Percentiles rank a stretch among this genome's conserved stretches.
Evolutionary conservation across 2,113 vertebrate species (phyloP).

Genomic region (Cyanoderma ruficeps): DNA sequence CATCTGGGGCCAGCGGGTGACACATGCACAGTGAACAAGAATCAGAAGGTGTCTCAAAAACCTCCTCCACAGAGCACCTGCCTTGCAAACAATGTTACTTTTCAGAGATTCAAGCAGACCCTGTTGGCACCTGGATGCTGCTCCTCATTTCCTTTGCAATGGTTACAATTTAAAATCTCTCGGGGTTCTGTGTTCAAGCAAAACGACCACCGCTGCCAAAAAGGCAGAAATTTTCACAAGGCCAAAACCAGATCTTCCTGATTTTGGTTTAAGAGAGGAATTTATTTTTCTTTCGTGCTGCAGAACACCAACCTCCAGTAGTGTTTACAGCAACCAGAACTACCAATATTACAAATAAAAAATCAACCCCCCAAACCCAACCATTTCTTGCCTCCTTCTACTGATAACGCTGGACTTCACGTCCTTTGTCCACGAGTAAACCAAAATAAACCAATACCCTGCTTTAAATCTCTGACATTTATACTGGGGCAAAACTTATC

Average conservation of each 20-base stretch:
- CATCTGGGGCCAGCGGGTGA: not conserved
- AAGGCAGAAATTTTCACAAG: not conserved
- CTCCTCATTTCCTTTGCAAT: not conserved
- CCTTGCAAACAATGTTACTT: not conserved
- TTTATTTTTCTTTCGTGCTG: not conserved
- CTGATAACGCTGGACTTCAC: not conserved
- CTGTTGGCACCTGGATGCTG: not conserved
- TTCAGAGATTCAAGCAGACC: not conserved
- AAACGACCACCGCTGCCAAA: not conserved
- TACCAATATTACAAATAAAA: not conserved
- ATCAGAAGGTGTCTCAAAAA: not conserved
- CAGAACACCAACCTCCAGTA: not conserved
- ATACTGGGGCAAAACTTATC: not conserved
- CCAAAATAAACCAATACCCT: not conserved
- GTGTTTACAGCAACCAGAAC: not conserved
- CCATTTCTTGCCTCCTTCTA: not conserved
- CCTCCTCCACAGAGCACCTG: not conserved
- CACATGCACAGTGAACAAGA: not conserved
- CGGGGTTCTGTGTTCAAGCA: not conserved
- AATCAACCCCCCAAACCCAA: not conserved
- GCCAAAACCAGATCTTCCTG: not conserved
- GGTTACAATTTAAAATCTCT: not conserved
- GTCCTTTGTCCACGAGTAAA: not conserved
- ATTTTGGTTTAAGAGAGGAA: not conserved
- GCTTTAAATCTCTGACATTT: slow-evolving; percentile 13